Percentiles rank a stretch among this genome's conserved stretches.
Conservation (phyloP, 2,888 invertebrate species). For the Agrilus mali region DNA sequence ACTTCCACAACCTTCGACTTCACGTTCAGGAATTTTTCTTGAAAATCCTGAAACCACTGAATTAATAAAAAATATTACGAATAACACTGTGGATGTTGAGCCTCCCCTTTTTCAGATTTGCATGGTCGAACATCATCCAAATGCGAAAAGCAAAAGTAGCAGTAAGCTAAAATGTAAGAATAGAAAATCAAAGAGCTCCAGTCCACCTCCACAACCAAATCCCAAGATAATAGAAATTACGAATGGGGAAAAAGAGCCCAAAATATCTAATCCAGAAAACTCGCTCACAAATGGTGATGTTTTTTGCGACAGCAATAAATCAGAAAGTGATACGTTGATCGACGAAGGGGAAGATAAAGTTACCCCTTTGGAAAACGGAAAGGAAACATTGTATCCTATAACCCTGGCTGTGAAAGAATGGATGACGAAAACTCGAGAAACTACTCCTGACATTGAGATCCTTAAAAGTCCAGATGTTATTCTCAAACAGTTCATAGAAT, state of each 20-base stretch:
- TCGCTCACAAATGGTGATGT: conserved; percentile 6
- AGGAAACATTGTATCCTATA: conserved; percentile 32
- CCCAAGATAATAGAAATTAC: conserved; percentile 3
- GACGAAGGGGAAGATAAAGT: conserved; percentile 2
- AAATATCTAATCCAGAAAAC: conserved; percentile 5
- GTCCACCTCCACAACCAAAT: background rate
- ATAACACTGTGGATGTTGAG: background rate
- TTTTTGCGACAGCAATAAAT: background rate
- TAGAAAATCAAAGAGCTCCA: conserved; percentile 4
- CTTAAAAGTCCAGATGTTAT: conserved; percentile 31
- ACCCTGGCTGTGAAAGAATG: conserved; percentile 48
- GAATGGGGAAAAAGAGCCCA: conserved; percentile 7
- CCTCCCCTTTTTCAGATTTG: background rate
- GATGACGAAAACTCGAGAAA: conserved; percentile 36
- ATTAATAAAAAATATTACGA: conserved; percentile 1
- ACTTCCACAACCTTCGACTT: conserved; percentile 15
- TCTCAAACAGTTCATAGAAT: conserved; percentile 23
- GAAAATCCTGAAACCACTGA: conserved; percentile 11
- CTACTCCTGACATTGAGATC: conserved; percentile 32
- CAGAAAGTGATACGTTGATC: background rate
- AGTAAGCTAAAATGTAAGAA: conserved; percentile 11
- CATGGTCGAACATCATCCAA: conserved; percentile 1
- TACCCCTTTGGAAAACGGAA: background rate
- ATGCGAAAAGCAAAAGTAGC: conserved; percentile 5
- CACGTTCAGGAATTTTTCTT: conserved; percentile 20